Percentiles rank a stretch among this genome's conserved stretches.
These are phyloP conservation scores for Fissipunctia ypsillon DNA, from an alignment of 2,888 invertebrate species.

Conservation along the genomic window DNA sequence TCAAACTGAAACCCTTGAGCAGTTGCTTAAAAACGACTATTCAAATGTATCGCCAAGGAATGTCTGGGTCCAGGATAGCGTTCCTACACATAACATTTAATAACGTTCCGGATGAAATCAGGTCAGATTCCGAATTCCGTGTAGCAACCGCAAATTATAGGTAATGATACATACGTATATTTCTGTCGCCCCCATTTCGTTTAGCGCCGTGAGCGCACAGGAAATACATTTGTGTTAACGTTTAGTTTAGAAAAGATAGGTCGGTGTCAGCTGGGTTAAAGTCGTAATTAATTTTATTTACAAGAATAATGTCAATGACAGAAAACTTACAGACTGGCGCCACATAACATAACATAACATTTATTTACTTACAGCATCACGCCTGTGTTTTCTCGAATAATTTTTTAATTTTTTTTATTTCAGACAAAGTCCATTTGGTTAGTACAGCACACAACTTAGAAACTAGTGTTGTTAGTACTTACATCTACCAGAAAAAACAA, in stretches of 20 bases:
- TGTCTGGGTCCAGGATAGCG: not conserved
- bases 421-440: too few relatives aligned
- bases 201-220: constrained; percentile 36
- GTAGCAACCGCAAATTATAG: constrained; percentile 51
- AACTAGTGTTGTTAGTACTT: too few relatives aligned
- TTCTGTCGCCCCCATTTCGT: constrained; percentile 50
- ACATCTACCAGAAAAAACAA: too few relatives aligned
- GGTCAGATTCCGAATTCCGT: constrained; percentile 45
- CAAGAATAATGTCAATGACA: not conserved
- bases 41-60: too few relatives aligned
- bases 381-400: too few relatives aligned
- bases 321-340: not conserved
- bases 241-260: constrained; percentile 12
- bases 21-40: too few relatives aligned
- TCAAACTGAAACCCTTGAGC: too few relatives aligned
- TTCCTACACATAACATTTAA: constrained; percentile 17
- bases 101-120: constrained; percentile 38
- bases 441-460: too few relatives aligned
- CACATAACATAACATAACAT: not conserved
- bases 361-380: too few relatives aligned
- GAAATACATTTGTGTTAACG: constrained; percentile 47
- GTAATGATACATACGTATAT: constrained; percentile 60
- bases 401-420: too few relatives aligned
- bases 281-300: not conserved
- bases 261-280: not conserved